These are phyloP conservation scores for Sitta carolinensis DNA, from an alignment of 2,797 vertebrate species.

Conservation along the genomic window DNA sequence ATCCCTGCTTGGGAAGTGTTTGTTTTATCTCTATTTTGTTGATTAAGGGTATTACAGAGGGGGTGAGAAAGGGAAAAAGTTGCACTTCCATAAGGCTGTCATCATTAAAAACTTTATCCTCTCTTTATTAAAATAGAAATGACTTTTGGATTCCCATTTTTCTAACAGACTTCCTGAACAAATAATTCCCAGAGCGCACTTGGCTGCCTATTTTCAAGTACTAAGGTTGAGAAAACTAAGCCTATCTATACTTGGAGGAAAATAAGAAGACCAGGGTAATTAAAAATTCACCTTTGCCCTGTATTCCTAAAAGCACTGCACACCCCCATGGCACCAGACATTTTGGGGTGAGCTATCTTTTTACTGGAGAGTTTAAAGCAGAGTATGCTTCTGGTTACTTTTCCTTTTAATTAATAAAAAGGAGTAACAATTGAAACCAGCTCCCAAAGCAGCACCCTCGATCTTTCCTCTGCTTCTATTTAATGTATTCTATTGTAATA, in stretches of 20 bases:
- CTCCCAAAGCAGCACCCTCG: not conserved
- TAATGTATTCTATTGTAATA: constrained; percentile 8
- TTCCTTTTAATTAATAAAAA: not conserved
- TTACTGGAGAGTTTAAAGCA: not conserved
- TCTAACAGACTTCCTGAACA: not conserved
- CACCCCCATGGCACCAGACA: not conserved
- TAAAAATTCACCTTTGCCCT: constrained; percentile 19
- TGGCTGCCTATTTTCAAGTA: not conserved
- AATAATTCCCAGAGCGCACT: not conserved
- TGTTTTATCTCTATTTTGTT: not conserved
- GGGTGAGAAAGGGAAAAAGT: not conserved
- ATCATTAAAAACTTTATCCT: constrained; percentile 16
- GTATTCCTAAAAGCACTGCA: not conserved
- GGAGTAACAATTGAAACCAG: not conserved
- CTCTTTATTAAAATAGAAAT: constrained; percentile 19
- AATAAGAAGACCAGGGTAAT: not conserved
- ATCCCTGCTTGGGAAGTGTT: not conserved
- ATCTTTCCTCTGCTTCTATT: not conserved
- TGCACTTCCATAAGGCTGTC: not conserved
- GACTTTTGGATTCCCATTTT: not conserved
- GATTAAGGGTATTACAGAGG: not conserved
- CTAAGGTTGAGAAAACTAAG: not conserved
- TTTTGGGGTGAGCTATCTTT: not conserved
- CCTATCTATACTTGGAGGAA: not conserved
- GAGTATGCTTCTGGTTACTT: not conserved